phyloP scores from a whole-genome alignment of 2,797 vertebrate species.

The Amazona ochrocephala region DNA sequence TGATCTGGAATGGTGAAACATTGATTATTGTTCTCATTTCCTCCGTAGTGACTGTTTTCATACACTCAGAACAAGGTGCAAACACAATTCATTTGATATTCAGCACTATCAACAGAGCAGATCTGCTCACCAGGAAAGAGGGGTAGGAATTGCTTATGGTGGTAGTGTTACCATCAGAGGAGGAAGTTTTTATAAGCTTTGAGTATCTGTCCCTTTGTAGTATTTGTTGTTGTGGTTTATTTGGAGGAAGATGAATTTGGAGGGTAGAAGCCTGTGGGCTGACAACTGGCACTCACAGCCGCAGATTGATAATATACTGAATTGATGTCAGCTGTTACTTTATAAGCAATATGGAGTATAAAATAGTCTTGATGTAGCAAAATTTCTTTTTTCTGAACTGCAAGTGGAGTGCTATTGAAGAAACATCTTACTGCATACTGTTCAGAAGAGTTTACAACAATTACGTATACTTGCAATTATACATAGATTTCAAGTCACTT shows the following conservation, averaged over 20 bases:
- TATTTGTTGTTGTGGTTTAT: conserved; percentile 21
- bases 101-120: neutral
- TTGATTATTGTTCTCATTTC: neutral
- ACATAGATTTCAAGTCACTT: neutral
- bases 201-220: neutral
- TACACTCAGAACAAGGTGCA: neutral
- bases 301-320: neutral
- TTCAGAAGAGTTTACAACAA: neutral
- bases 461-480: neutral
- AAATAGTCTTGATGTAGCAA: neutral
- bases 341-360: neutral
- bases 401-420: neutral
- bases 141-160: neutral
- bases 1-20: neutral
- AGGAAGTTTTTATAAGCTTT: neutral
- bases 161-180: neutral
- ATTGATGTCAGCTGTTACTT: conserved; percentile 19
- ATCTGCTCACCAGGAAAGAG: neutral
- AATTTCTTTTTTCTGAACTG: neutral
- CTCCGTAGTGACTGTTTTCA: neutral
- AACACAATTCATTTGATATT: neutral
- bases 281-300: neutral
- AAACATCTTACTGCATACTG: neutral
- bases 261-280: conserved; percentile 14
- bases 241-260: neutral